Evolutionary conservation across 2,888 invertebrate species (phyloP).

Genomic region (Ischnura elegans): DNA sequence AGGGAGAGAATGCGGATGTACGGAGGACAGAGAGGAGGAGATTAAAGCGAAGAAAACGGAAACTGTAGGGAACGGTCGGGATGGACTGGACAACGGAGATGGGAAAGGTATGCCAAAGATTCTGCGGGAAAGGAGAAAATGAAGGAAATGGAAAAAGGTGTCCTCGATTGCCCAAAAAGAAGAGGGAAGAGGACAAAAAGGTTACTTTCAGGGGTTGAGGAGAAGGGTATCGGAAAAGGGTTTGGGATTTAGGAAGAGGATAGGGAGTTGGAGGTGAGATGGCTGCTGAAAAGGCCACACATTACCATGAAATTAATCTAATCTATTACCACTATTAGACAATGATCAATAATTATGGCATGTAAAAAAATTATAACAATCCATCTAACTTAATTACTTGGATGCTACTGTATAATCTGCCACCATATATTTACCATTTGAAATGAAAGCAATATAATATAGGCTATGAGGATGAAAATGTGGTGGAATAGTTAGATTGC

Average conservation of each 20-base stretch:
- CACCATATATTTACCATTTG: too few relatives aligned
- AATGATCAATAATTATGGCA: too few relatives aligned
- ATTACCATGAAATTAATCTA: too few relatives aligned
- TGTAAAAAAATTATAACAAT: too few relatives aligned
- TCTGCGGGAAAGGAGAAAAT: background rate
- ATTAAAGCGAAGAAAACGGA: conserved; percentile 3
- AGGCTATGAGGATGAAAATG: too few relatives aligned
- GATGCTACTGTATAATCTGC: too few relatives aligned
- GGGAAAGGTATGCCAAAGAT: background rate
- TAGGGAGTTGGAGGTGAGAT: background rate
- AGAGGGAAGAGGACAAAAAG: background rate
- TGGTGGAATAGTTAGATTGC: too few relatives aligned
- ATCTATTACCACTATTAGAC: too few relatives aligned
- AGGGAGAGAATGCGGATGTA: too few relatives aligned
- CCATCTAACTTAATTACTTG: too few relatives aligned
- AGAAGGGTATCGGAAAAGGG: background rate
- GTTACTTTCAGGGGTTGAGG: too few relatives aligned
- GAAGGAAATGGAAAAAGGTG: background rate
- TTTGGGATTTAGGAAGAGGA: background rate
- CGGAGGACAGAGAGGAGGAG: background rate
- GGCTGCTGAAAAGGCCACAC: background rate
- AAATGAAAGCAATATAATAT: too few relatives aligned
- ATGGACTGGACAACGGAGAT: background rate
- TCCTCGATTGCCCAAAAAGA: background rate
- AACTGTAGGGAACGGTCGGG: background rate